phyloP scores from a whole-genome alignment of 2,797 vertebrate genomes.

The Acanthiza pusilla region DNA sequence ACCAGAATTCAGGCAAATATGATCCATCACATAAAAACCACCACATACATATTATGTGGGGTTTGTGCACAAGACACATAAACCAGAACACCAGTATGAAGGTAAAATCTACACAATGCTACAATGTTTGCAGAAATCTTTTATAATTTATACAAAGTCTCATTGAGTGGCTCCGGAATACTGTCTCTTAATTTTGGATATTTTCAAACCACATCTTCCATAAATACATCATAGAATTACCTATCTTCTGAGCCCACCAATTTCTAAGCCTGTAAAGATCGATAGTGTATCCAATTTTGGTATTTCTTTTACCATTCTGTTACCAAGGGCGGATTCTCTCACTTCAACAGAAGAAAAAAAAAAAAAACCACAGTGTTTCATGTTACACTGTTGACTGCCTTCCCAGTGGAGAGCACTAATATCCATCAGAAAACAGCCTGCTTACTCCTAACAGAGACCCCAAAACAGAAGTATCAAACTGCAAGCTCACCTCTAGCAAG shows the following conservation, averaged over 20 bases:
- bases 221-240: background rate
- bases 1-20: background rate
- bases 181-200: background rate
- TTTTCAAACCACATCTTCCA: background rate
- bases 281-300: background rate
- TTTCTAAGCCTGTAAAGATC: background rate
- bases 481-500: background rate
- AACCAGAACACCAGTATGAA: background rate
- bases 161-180: background rate
- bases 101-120: background rate
- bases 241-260: background rate
- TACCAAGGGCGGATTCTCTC: background rate
- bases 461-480: background rate
- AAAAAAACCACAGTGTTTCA: background rate
- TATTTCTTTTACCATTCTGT: background rate
- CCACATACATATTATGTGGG: rapidly evolving
- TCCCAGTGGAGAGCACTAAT: background rate
- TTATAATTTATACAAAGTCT: background rate
- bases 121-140: background rate
- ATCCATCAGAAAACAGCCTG: background rate
- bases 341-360: background rate
- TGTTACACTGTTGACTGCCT: rapidly evolving
- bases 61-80: background rate
- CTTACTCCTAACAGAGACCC: background rate
- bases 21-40: background rate